Evolutionary conservation across 2,113 vertebrate species (phyloP).

Genomic region (Coturnix japonica): DNA sequence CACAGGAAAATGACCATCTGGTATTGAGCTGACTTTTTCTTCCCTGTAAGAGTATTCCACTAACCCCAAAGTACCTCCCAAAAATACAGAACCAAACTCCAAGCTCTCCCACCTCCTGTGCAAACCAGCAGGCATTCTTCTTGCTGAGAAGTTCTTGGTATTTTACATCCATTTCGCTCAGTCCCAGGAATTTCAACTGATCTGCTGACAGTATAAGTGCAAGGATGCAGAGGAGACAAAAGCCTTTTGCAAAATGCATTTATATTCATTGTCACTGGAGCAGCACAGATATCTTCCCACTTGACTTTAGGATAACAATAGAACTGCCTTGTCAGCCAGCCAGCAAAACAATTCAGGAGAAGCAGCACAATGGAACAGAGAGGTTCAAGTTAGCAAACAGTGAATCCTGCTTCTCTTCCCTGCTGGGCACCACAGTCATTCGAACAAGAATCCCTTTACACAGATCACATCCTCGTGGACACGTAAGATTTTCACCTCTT

Average conservation of each 20-base stretch:
- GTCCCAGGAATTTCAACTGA: not conserved
- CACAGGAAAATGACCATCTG: conserved; percentile 34
- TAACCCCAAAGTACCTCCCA: not conserved
- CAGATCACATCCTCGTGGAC: not conserved
- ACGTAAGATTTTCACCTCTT: not conserved
- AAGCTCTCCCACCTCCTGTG: not conserved
- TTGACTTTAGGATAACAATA: conserved; percentile 61
- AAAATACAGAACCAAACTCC: not conserved
- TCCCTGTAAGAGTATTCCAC: not conserved
- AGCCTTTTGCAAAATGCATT: not conserved
- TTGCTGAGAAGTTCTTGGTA: not conserved
- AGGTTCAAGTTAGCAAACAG: not conserved
- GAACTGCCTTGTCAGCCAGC: conserved; percentile 43
- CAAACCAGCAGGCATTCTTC: not conserved
- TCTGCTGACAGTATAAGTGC: not conserved
- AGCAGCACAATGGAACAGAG: not conserved
- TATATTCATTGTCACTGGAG: not conserved
- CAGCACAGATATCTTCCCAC: conserved; percentile 27
- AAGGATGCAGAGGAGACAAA: conserved; percentile 16
- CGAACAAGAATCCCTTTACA: not conserved
- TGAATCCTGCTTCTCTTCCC: not conserved
- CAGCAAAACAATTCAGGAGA: not conserved
- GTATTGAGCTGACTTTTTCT: conserved; percentile 19
- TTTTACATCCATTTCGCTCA: not conserved
- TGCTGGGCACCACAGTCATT: not conserved